phyloP scores from a whole-genome alignment of 2,888 invertebrate species.

The Xiphydria camelus region DNA sequence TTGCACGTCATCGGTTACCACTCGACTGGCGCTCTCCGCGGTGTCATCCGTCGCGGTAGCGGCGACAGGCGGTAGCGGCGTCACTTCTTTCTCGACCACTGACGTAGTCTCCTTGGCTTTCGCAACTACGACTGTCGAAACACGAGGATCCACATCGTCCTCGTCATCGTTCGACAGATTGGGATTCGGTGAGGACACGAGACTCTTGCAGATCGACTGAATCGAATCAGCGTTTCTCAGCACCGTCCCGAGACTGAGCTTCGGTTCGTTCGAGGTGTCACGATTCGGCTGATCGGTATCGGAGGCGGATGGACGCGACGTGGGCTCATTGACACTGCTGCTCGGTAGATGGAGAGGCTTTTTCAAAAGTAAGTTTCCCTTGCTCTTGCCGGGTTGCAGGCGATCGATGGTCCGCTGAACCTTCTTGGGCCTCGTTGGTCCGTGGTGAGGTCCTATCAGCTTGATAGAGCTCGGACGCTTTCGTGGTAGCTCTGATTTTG shows the following conservation, averaged over 20 bases:
- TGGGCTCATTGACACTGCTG: slow-evolving; percentile 57
- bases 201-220: slow-evolving; percentile 51
- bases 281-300: slow-evolving; percentile 66
- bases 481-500: slow-evolving; percentile 54
- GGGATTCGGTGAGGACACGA: slow-evolving; percentile 52
- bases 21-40: slow-evolving; percentile 26
- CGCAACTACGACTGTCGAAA: slow-evolving; percentile 31
- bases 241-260: slow-evolving; percentile 83
- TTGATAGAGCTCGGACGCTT: slow-evolving; percentile 47
- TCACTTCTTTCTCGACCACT: slow-evolving; percentile 35
- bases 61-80: no score
- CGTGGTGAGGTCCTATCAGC: slow-evolving; percentile 47
- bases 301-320: slow-evolving; percentile 62
- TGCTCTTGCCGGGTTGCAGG: slow-evolving; percentile 83
- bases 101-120: slow-evolving; percentile 38
- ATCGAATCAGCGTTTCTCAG: slow-evolving; percentile 59
- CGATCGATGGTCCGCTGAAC: slow-evolving; percentile 82
- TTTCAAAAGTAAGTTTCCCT: slow-evolving; percentile 76
- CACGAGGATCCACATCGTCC: slow-evolving; percentile 46
- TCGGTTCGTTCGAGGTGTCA: slow-evolving; percentile 64
- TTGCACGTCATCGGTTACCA: slow-evolving; percentile 53
- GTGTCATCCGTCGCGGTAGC: slow-evolving; percentile 37
- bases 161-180: slow-evolving; percentile 55
- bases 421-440: slow-evolving; percentile 60
- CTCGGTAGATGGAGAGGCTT: slow-evolving; percentile 64